Evolutionary conservation across 2,113 vertebrate genomes (phyloP), one percentile per base, ranked within the genome.

Genomic region (Corvus hawaiiensis): DNA sequence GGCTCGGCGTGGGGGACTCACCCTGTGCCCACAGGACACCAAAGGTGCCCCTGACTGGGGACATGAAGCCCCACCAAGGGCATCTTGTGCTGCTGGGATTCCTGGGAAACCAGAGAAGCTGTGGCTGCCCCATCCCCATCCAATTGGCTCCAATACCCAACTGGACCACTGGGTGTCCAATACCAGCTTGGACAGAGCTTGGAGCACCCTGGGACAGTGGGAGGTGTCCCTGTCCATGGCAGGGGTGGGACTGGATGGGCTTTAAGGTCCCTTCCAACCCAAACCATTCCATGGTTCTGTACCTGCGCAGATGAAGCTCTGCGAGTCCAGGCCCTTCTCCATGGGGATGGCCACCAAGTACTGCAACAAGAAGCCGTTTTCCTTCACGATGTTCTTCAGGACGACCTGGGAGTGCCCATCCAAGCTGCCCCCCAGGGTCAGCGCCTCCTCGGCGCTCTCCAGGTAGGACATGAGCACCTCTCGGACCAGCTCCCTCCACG

Each of bases 291-390:
- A 44, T 3, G 27, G 5, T 33, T 71, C 51, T n/a, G 55, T 97
- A 99, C 99, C 99, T 99, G 99, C 99, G 77, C 99, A 99, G 97
- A 98, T 99, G 97, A 99, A 99, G 97, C 98, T 98, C 98, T 99
- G 99, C 0, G 97, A 86, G 83, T 99, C 99, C 71, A 99, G 96
- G 10, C 99, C 99, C 74, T 98, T 99, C 97, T 99, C 99, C 1
- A 75, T 91, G 13, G 99, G 98, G 83, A 99, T 98, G 23, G 97
- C 97, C 95, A 98, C 98, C 49, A 99, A 97, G 89, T 99, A 98
- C 68, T 97, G 98, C 28, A 99, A 94, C 69, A 99, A 96, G 26
- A 96, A 97, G 27, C 98, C 97, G 0, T 99, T 98, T 61, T 98
- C 98, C 94, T 98, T 98, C 9, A 97, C 97, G 0, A 96, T 96